Base-by-base conservation (phyloP, 2,797 vertebrate genomes). In the Calcarius lapponicus region DNA sequence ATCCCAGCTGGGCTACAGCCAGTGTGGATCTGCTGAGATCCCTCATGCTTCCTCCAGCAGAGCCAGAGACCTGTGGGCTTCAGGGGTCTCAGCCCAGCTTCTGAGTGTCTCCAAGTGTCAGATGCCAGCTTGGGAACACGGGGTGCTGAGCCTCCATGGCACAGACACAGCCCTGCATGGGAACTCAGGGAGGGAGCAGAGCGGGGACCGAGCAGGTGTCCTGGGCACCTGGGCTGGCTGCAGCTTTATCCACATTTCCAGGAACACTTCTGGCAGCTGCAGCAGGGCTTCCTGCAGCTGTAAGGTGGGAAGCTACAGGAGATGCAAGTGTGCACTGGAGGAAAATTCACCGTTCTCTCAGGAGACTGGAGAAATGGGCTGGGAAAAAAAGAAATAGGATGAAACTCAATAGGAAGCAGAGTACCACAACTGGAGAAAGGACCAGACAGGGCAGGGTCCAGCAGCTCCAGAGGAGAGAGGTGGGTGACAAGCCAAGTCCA, bases 301-400 rank as follows among this genome's bases (percentile, higher is more conserved):
- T 26, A 43, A 92, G 66, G 47, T 34, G 47, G 66, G 83, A 81
- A 95, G 76, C 65, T 79, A 93, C 47, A 91, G 61, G 65, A 95
- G 91, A 26, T 65, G 70, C 72, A 86, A 94, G 43, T 3, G 1
- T 4, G 2, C 1, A 2, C 80, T 58, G 73, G 34, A 91, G 81
- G 84, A 88, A 76, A 86, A 90, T 29, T 91, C 70, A 67, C 51
- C 2, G 0, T 75, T 92, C 88, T 75, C 50, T 84, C 73, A 66
- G 95, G 20, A 95, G 66, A 71, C 53, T 57, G 90, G 18, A 95
- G 86, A 88, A 91, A 94, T 8, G 58, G 82, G 80, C 88, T 97
- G 90, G 76, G 69, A 47, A 92, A 72, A 83, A 84, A 80, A 95
- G 69, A 90, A 90, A 94, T 4, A 65, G 70, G 80, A 81, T 70